Conservation (phyloP, 2,888 invertebrate genomes). For the Pelosia muscerda region DNA sequence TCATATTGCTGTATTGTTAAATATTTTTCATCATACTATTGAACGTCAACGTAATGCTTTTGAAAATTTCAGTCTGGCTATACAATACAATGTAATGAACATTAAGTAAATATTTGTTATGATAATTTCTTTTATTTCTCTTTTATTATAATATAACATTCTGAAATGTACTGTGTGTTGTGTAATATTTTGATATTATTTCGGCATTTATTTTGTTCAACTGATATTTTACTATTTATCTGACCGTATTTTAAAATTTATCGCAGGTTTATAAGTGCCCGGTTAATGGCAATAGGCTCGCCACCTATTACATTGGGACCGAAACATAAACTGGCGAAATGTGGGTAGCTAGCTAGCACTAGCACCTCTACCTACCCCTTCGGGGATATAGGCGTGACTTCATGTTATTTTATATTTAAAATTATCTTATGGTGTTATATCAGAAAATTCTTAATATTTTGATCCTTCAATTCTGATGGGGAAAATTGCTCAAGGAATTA, state of each 20-base stretch:
- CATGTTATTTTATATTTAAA: no score
- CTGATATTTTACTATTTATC: not conserved
- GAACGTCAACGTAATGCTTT: not conserved
- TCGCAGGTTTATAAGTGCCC: no score
- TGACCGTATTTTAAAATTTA: no score
- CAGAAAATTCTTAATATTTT: not conserved
- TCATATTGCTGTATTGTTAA: not conserved
- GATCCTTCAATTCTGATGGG: not conserved
- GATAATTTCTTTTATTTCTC: not conserved
- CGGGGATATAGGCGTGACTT: no score
- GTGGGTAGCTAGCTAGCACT: no score
- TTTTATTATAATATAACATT: not conserved
- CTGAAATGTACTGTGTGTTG: not conserved
- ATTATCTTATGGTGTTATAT: not conserved
- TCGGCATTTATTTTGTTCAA: not conserved
- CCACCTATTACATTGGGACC: no score
- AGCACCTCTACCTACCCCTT: no score
- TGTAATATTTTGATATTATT: not conserved
- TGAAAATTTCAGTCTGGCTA: not conserved
- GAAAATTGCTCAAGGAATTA: no score
- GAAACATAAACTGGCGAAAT: no score
- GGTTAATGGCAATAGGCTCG: no score
- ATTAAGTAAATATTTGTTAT: not conserved
- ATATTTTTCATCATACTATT: not conserved
- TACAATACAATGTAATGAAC: conserved; percentile 13